Evolutionary conservation across 2,797 vertebrate species (phyloP).

Genomic region (Chelidonichthys spinosus): DNA sequence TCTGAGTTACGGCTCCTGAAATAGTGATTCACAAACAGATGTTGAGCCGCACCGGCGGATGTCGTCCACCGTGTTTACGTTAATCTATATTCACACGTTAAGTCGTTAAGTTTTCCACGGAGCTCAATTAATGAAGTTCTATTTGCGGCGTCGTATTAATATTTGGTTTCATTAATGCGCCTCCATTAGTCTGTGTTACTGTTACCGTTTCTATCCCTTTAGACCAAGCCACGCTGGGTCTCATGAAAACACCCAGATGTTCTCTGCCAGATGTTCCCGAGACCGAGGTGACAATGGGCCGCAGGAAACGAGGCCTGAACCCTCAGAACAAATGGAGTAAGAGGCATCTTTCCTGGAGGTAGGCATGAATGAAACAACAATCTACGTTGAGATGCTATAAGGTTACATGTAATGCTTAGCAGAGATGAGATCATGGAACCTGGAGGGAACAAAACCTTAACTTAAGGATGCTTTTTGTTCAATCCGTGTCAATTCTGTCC

Average conservation of each 20-base stretch:
- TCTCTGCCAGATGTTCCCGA: conserved; percentile 90
- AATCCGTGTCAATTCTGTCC: not conserved
- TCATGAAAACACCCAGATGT: conserved; percentile 97
- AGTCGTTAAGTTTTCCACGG: not conserved
- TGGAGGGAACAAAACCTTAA: not conserved
- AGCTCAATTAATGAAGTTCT: not conserved
- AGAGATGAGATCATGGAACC: not conserved
- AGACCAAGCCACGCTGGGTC: conserved; percentile 91
- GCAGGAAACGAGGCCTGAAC: conserved; percentile 82
- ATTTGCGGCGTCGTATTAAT: not conserved
- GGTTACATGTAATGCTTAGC: not conserved
- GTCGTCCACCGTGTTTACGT: not conserved
- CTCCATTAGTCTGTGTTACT: conserved; percentile 1
- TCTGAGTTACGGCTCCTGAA: conserved; percentile 11
- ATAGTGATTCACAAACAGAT: conserved; percentile 19
- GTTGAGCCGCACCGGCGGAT: not conserved
- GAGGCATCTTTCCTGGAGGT: conserved; percentile 98
- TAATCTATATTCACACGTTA: not conserved
- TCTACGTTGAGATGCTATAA: not conserved
- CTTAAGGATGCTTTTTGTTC: not conserved
- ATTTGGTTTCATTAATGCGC: not conserved
- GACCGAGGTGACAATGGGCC: conserved; percentile 63
- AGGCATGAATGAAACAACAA: conserved; percentile 16
- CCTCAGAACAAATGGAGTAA: conserved; percentile 92
- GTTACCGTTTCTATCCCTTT: conserved; percentile 19